phyloP scores from a whole-genome alignment of 1,140 invertebrate genomes.

The Drosophila nigrodunni region DNA sequence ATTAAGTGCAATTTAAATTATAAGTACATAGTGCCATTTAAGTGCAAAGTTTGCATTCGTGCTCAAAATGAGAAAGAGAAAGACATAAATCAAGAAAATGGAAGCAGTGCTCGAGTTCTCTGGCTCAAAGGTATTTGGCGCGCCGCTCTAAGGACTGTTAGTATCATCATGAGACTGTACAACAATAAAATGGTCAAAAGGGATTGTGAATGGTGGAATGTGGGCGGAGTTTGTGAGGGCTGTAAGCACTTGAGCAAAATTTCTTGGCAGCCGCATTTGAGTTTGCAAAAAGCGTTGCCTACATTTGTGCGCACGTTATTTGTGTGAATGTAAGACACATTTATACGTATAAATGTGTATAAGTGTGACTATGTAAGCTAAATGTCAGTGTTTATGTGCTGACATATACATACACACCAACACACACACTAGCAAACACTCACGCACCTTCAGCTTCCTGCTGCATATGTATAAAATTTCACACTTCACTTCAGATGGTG shows the following conservation, averaged over 20 bases:
- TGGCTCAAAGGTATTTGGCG: slow-evolving; percentile 67
- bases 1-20: slow-evolving; percentile 62
- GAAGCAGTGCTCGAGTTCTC: slow-evolving; percentile 21
- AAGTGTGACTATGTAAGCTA: slow-evolving; percentile 40
- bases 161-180: slow-evolving; percentile 30
- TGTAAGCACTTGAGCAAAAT: slow-evolving; percentile 12
- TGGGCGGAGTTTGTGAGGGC: not conserved
- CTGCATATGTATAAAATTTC: slow-evolving; percentile 59
- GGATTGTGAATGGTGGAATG: not conserved
- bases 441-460: slow-evolving; percentile 36
- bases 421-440: slow-evolving; percentile 22
- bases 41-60: slow-evolving; percentile 21
- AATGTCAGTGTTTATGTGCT: slow-evolving; percentile 69
- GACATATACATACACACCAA: slow-evolving; percentile 33
- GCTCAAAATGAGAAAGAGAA: slow-evolving; percentile 11
- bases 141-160: slow-evolving; percentile 37
- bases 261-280: slow-evolving; percentile 21
- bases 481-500: slow-evolving; percentile 40
- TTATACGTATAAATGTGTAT: slow-evolving; percentile 15
- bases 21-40: slow-evolving; percentile 22
- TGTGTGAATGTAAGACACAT: slow-evolving; percentile 41
- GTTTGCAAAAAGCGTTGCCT: slow-evolving; percentile 43
- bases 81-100: slow-evolving; percentile 54
- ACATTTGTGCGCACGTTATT: slow-evolving; percentile 44
- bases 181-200: slow-evolving; percentile 31